Percentiles rank a stretch among this genome's conserved stretches.
Conservation (phyloP, 2,113 vertebrate genomes). For the Pluvialis apricaria region DNA sequence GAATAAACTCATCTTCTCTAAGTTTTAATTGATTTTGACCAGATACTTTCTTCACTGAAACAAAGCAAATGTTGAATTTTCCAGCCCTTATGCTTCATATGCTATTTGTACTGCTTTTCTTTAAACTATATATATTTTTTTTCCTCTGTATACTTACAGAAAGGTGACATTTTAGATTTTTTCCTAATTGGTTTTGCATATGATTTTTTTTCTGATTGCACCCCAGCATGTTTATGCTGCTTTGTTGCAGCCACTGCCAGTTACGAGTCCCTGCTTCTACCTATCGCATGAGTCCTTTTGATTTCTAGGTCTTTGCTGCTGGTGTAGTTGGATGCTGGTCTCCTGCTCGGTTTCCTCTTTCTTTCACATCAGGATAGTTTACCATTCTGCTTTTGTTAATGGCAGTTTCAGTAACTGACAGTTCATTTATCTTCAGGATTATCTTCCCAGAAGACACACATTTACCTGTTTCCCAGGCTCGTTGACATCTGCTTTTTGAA, state of each 20-base stretch:
- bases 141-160: not conserved
- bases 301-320: not conserved
- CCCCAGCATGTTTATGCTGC: not conserved
- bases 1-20: not conserved
- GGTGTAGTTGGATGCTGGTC: not conserved
- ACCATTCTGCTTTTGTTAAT: constrained; percentile 18
- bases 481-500: not conserved
- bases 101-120: not conserved
- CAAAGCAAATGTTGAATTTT: not conserved
- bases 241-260: not conserved
- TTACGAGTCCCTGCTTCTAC: not conserved
- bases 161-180: not conserved
- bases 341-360: not conserved
- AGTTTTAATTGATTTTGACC: not conserved
- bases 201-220: not conserved
- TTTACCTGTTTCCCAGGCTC: constrained; percentile 42
- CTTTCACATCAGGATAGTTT: constrained; percentile 32
- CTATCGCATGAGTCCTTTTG: not conserved
- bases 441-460: constrained; percentile 28
- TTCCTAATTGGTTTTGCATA: not conserved
- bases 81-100: not conserved
- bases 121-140: not conserved
- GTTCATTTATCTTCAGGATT: constrained; percentile 36
- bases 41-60: not conserved
- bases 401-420: not conserved